Evolutionary conservation across 2,113 vertebrate species (phyloP).

Genomic region (Nothocercus julius): DNA sequence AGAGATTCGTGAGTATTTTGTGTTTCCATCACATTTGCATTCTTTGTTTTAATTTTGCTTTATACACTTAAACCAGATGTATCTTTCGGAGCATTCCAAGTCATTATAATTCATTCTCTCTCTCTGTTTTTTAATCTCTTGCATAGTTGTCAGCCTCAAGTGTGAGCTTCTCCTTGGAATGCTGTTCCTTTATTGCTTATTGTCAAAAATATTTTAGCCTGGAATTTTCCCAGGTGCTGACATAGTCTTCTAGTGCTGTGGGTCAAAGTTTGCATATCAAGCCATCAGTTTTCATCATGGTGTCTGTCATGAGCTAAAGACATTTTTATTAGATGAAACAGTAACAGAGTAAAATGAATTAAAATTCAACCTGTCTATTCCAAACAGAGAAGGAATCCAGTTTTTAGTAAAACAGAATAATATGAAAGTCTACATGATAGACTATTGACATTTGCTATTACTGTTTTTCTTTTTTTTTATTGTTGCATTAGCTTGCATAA

Average conservation of each 20-base stretch:
- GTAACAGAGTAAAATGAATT: not conserved
- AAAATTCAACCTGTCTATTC: not conserved
- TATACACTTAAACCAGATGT: constrained; percentile 8
- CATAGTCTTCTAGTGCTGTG: constrained; percentile 11
- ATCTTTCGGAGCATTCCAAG: constrained; percentile 67
- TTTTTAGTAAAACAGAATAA: not conserved
- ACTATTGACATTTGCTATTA: not conserved
- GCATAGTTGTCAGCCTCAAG: constrained; percentile 35
- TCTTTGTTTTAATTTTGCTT: constrained; percentile 26
- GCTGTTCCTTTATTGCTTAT: constrained; percentile 63
- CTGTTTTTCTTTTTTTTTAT: not conserved
- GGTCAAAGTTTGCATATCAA: constrained; percentile 71
- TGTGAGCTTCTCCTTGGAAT: constrained; percentile 69
- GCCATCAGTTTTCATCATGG: constrained; percentile 69
- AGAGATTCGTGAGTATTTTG: not conserved
- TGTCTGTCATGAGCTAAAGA: constrained; percentile 52
- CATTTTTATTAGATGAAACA: not conserved
- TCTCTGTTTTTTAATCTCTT: constrained; percentile 26
- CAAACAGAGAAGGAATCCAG: not conserved
- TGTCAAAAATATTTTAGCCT: constrained; percentile 41
- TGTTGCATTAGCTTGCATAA: not conserved
- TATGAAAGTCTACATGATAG: not conserved
- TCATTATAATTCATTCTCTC: constrained; percentile 46
- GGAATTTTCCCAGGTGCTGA: constrained; percentile 61
- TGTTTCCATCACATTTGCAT: not conserved